These are phyloP conservation scores for Adelges cooleyi DNA, from an alignment of 1,140 invertebrate species.

Conservation along the genomic window DNA sequence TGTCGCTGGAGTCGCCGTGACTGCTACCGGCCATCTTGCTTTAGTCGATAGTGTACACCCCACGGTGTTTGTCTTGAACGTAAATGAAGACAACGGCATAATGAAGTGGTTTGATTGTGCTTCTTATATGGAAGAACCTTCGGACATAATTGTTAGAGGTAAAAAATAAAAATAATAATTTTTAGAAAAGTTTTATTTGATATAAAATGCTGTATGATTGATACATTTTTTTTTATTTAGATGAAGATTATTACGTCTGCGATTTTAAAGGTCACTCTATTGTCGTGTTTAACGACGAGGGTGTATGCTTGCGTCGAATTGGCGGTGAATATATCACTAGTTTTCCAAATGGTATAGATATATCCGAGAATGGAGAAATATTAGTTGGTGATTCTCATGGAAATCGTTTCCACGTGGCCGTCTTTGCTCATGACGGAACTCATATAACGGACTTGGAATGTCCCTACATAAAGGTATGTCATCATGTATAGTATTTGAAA, in stretches of 20 bases:
- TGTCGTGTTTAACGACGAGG: constrained; percentile 86
- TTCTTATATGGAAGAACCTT: constrained; percentile 92
- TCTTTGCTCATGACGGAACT: constrained; percentile 75
- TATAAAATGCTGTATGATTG: constrained; percentile 1
- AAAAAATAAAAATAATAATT: constrained; percentile 33
- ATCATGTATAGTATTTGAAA: no score
- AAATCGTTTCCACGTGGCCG: constrained; percentile 91
- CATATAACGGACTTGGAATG: constrained; percentile 90
- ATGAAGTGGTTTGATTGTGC: constrained; percentile 93
- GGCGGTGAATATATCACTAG: constrained; percentile 91
- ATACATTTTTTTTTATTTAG: constrained; percentile 42
- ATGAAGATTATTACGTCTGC: constrained; percentile 91
- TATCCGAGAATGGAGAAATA: constrained; percentile 89
- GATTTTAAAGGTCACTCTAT: constrained; percentile 97
- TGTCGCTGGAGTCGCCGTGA: constrained; percentile 89
- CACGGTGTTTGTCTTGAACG: constrained; percentile 71
- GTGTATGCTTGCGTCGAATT: constrained; percentile 80
- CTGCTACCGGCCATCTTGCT: constrained; percentile 79
- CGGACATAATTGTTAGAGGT: constrained; percentile 89
- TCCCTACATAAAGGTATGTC: constrained; percentile 78
- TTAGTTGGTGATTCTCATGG: constrained; percentile 94
- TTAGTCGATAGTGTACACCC: constrained; percentile 95
- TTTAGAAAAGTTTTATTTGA: not conserved
- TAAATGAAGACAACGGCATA: constrained; percentile 78
- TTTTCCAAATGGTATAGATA: constrained; percentile 95